phyloP scores from a whole-genome alignment of 2,113 vertebrate species.

The Rhabdornis inornatus region DNA sequence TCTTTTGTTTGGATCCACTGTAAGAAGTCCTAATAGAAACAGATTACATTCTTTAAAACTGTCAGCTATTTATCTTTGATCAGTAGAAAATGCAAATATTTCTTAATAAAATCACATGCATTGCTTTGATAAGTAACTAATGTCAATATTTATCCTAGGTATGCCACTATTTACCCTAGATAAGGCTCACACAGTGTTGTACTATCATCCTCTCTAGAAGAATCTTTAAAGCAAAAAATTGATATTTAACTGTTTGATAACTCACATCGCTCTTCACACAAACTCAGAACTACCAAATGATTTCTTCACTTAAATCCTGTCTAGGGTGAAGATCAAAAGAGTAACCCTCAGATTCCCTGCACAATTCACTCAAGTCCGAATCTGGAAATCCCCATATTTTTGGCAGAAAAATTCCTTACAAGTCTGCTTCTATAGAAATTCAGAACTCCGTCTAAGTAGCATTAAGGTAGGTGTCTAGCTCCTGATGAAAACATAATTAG shows the following conservation, averaged over 20 bases:
- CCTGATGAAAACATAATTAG: background rate
- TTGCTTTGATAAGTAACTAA: background rate
- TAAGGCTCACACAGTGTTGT: background rate
- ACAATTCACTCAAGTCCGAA: background rate
- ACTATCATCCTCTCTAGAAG: background rate
- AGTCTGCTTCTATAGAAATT: background rate
- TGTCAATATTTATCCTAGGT: background rate
- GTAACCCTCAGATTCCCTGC: background rate
- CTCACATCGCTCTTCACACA: background rate
- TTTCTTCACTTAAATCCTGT: background rate
- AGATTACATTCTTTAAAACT: background rate
- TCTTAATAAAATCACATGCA: background rate
- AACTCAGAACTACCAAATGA: background rate
- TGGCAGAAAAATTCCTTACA: background rate
- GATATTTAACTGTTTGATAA: background rate
- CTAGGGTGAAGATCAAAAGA: background rate
- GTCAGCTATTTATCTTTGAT: background rate
- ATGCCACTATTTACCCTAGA: background rate
- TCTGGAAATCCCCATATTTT: background rate
- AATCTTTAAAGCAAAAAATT: background rate
- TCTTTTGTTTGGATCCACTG: constrained; percentile 96
- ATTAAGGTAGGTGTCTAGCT: background rate
- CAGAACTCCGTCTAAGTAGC: background rate
- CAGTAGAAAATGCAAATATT: background rate
- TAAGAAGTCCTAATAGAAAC: constrained; percentile 85